Base-by-base conservation (phyloP, 2,797 vertebrate species). In the Pseudochirops corinnae region DNA sequence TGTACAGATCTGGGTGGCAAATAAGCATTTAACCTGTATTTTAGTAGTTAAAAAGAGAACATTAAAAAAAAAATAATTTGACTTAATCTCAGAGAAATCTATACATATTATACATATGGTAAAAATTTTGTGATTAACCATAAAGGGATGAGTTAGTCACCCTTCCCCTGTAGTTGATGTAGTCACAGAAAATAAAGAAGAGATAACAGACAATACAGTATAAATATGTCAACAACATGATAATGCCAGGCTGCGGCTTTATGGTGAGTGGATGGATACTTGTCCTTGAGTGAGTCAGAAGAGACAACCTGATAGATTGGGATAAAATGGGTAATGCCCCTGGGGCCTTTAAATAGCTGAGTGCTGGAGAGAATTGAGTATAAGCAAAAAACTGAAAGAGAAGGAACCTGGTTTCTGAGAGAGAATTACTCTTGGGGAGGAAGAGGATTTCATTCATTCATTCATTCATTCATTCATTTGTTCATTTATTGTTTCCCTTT, bases 11-110 rank as follows among this genome's bases (percentile, higher is more conserved):
- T 91, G 7, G 82, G 5, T 90, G n/a, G 33, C 9, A n/a, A 94
- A 95, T 91, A 97, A 94, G 94, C 33, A 95, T 55, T 93, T 4
- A 91, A 90, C 91, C 93, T 29, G 10, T 91, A 96, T 33, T 60
- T 55, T 82, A 11, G 13, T 56, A 62, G 29, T 33, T 33, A 31
- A 33, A 62, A 62, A 62, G 31, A 62, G 60, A 62, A 12, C n/a
- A 14, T 55, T 14, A 55, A 55, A 55, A 55, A 55, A 55, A 55
- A 14, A 55, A 55, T 55, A 16, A 55, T 55, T 16, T 55, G 0
- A 55, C 67, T n/a, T n/a, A 39, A 74, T 74, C 16, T 39, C n/a
- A 74, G 5, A 39, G 29, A 74, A 1, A 74, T n/a, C 5, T 18
- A 74, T 39, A 16, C 16, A 18, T 74, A 74, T 74, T 4, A 11